Conservation (phyloP, 2,113 vertebrate genomes). For the Tetrao urogallus region DNA sequence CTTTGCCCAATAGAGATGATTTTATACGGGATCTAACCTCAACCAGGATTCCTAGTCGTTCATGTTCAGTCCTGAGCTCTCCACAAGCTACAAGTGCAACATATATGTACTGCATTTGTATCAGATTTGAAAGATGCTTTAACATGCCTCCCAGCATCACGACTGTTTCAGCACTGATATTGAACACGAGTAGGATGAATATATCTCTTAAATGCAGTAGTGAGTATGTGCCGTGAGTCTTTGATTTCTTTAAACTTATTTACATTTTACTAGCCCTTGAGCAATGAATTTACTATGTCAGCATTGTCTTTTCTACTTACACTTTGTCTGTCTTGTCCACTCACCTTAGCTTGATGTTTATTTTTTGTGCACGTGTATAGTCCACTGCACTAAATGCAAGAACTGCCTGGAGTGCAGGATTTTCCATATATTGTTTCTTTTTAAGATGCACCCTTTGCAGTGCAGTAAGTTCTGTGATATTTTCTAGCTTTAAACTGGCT, state of each 20-base stretch:
- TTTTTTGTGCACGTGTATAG: slow-evolving; percentile 53
- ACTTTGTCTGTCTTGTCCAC: slow-evolving; percentile 55
- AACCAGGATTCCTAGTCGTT: slow-evolving; percentile 1
- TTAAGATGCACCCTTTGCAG: slow-evolving; percentile 15
- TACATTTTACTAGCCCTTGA: slow-evolving; percentile 60
- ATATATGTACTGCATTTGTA: slow-evolving; percentile 14
- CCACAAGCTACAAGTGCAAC: slow-evolving; percentile 52
- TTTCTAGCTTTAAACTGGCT: not conserved
- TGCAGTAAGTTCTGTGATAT: slow-evolving; percentile 13
- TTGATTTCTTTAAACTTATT: slow-evolving; percentile 72
- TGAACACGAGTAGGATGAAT: slow-evolving; percentile 47
- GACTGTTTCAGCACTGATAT: slow-evolving; percentile 58
- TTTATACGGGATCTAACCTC: slow-evolving; percentile 9
- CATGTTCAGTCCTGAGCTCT: slow-evolving; percentile 37
- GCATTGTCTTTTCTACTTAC: slow-evolving; percentile 66
- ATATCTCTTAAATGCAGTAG: slow-evolving; percentile 61
- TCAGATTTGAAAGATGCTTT: slow-evolving; percentile 71
- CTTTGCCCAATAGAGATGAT: not conserved
- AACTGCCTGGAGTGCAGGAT: slow-evolving; percentile 54
- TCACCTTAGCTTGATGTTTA: slow-evolving; percentile 68
- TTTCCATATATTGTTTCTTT: slow-evolving; percentile 9
- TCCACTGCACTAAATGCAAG: slow-evolving; percentile 18
- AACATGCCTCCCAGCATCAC: slow-evolving; percentile 64
- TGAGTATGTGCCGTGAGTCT: slow-evolving; percentile 54
- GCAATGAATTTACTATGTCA: slow-evolving; percentile 62